Evolutionary conservation across 1,140 invertebrate species (phyloP).

Genomic region (Callitettix versicolor): DNA sequence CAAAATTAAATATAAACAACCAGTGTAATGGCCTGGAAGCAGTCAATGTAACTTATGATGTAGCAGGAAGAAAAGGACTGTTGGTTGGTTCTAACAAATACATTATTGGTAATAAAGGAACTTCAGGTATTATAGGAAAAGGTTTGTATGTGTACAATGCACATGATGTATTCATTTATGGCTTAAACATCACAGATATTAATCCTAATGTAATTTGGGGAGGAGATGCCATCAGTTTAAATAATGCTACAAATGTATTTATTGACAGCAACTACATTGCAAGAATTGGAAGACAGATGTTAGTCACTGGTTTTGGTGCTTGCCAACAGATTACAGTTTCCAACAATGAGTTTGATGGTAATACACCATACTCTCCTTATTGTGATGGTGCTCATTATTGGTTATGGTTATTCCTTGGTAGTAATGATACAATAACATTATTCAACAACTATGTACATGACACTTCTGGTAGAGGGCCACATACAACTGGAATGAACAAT

Average conservation of each 20-base stretch:
- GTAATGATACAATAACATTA: neutral
- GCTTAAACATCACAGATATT: neutral
- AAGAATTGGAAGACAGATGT: neutral
- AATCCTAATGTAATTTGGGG: constrained; percentile 9
- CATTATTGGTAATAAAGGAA: neutral
- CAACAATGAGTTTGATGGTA: constrained; percentile 5
- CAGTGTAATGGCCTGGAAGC: constrained; percentile 1
- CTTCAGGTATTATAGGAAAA: constrained; percentile 1
- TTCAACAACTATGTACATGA: constrained; percentile 1
- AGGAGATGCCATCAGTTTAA: constrained; percentile 3
- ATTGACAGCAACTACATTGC: neutral
- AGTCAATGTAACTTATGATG: neutral
- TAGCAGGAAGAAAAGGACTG: neutral
- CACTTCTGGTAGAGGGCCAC: constrained; percentile 1
- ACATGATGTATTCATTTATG: neutral
- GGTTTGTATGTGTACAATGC: neutral
- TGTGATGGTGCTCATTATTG: constrained; percentile 8
- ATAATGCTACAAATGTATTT: neutral
- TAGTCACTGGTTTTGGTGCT: neutral
- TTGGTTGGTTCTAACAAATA: constrained; percentile 2
- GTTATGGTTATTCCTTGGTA: constrained; percentile 7
- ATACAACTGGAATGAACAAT: neutral
- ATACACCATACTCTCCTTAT: constrained; percentile 4
- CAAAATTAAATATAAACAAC: constrained; percentile 2
- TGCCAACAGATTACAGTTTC: neutral